Base-by-base conservation (phyloP, 2,797 vertebrate species). In the Melanotaenia maccullochi region DNA sequence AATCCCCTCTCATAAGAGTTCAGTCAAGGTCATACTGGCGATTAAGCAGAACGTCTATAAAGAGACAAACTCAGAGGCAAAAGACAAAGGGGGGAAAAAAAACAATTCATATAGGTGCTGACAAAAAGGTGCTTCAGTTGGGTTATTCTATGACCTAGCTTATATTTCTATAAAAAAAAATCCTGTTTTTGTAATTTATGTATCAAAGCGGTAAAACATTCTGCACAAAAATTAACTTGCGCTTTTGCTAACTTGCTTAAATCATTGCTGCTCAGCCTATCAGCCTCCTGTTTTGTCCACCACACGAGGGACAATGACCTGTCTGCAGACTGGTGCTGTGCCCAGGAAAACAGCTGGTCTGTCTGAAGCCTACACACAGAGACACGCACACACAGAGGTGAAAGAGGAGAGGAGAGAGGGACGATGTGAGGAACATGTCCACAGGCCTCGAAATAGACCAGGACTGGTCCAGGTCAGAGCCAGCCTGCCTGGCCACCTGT, bases 1-100 rank as follows among this genome's bases (percentile, higher is more conserved):
- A 95, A 95, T 94, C 91, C 91, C 83, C 83, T 88, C 88, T 90
- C 82, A 81, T 85, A 85, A 85, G 84, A 92, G 94, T 94, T 95
- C 93, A 94, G 87, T 90, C 89, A 93, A 93, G 94, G 94, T 95
- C 93, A 93, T 65, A 71, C 73, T 85, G 71, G 87, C 82, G 91
- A 95, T 95, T 94, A 94, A 90, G 89, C 85, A 71, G 85, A 88
- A 87, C 52, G 90, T 94, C 90, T 90, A 89, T 75, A 75, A 87
- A 85, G 86, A 87, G 78, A 83, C 69, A 78, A 84, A 81, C 77
- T 64, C 82, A 85, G 78, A 73, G 81, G 64, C 61, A 30, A 52
- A 20, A 51, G 24, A 60, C 63, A 75, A 51, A 65, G 16, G 22
- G 55, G 32, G 40, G 49, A 42, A 24, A 35, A 35, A 28, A 22